Percentiles rank a stretch among this genome's conserved stretches.
Conservation (phyloP, 1,140 invertebrate genomes). For the Hydropsyche tenuis region DNA sequence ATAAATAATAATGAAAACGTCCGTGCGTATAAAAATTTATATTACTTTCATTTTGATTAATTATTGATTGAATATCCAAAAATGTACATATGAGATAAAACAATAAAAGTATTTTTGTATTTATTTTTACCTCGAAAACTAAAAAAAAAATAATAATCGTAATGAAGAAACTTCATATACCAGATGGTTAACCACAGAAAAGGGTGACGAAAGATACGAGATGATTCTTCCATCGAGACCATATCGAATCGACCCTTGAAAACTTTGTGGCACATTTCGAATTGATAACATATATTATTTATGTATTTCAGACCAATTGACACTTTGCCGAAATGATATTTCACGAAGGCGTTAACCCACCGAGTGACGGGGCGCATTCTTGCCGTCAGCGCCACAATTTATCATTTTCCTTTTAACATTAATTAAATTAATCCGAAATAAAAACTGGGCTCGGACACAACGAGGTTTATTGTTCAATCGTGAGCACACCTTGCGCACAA, state of each 20-base stretch:
- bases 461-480: conserved; percentile 4
- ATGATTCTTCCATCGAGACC: conserved; percentile 11
- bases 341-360: too few relatives aligned
- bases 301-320: not conserved
- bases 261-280: conserved; percentile 10
- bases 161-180: too few relatives aligned
- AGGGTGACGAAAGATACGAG: conserved; percentile 29
- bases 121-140: too few relatives aligned
- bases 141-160: too few relatives aligned
- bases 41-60: not conserved
- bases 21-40: not conserved
- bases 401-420: not conserved
- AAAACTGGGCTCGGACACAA: too few relatives aligned
- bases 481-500: conserved; percentile 26
- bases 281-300: conserved; percentile 9
- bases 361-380: conserved; percentile 22
- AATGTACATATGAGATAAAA: not conserved
- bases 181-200: conserved; percentile 35
- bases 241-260: conserved; percentile 16
- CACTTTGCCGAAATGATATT: too few relatives aligned
- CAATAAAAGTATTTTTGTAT: too few relatives aligned
- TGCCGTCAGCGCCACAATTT: not conserved
- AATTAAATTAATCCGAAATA: too few relatives aligned
- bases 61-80: not conserved
- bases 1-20: not conserved